phyloP scores from a whole-genome alignment of 2,797 vertebrate genomes.

The Rhinoraja longicauda region DNA sequence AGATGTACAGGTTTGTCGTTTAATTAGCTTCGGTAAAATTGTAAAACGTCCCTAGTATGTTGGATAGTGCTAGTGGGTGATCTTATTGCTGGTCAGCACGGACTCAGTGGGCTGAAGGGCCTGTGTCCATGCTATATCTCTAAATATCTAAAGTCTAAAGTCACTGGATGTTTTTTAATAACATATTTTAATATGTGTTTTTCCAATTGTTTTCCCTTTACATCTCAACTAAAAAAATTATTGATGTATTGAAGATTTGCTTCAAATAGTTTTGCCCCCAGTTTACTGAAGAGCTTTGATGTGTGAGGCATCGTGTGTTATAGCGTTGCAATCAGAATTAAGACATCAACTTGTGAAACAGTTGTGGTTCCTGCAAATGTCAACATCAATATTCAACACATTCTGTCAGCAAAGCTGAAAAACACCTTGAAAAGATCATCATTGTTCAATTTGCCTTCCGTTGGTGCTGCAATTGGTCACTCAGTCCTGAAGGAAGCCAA shows the following conservation, averaged over 20 bases:
- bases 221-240: neutral
- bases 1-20: too few species aligned
- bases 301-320: neutral
- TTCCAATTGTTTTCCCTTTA: neutral
- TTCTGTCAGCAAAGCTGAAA: neutral
- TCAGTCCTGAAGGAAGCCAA: neutral
- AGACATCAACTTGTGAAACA: neutral
- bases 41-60: too few species aligned
- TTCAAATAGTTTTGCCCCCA: neutral
- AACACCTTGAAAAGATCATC: neutral
- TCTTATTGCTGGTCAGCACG: too few species aligned
- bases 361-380: neutral
- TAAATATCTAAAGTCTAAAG: neutral
- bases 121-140: neutral
- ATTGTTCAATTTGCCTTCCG: neutral
- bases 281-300: neutral
- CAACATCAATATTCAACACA: neutral
- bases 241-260: neutral
- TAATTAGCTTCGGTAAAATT: too few species aligned
- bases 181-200: neutral
- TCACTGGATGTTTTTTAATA: neutral
- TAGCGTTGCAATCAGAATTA: neutral
- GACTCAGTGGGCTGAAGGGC: too few species aligned
- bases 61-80: too few species aligned
- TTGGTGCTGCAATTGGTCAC: neutral